These are phyloP conservation scores for Cecidostiba fungosa DNA, from an alignment of 2,888 invertebrate genomes.

Conservation along the genomic window DNA sequence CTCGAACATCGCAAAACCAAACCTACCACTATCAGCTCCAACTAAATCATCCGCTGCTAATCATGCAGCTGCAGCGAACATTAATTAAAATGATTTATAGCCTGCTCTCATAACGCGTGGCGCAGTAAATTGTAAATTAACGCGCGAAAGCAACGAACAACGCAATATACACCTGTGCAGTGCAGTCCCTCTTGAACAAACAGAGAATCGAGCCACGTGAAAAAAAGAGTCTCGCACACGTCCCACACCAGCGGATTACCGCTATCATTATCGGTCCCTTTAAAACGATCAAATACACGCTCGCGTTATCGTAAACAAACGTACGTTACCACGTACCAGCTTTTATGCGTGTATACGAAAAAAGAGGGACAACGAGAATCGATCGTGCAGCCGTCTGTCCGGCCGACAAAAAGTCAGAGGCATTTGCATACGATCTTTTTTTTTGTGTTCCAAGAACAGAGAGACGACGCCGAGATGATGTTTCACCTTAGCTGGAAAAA, in stretches of 20 bases:
- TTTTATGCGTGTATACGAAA: neutral
- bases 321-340: neutral
- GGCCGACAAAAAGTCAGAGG: neutral
- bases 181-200: neutral
- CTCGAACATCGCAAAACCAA: neutral
- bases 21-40: neutral
- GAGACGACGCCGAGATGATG: neutral
- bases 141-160: neutral
- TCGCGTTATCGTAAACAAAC: conserved; percentile 39
- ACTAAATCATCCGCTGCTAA: neutral
- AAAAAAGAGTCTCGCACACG: neutral
- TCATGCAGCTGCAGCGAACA: neutral
- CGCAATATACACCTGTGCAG: neutral
- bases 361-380: conserved; percentile 18
- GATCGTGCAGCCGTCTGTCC: conserved; percentile 11
- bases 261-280: conserved; percentile 26
- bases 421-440: neutral
- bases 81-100: conserved; percentile 21
- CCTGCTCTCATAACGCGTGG: neutral
- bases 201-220: neutral
- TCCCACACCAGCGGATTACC: conserved; percentile 1
- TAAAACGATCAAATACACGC: neutral
- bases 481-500: neutral
- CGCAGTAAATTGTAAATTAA: conserved; percentile 21
- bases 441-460: neutral